Percentiles rank a stretch among this genome's conserved stretches.
phyloP scores from a whole-genome alignment of 2,113 vertebrate genomes.

The Callospermophilus lateralis region DNA sequence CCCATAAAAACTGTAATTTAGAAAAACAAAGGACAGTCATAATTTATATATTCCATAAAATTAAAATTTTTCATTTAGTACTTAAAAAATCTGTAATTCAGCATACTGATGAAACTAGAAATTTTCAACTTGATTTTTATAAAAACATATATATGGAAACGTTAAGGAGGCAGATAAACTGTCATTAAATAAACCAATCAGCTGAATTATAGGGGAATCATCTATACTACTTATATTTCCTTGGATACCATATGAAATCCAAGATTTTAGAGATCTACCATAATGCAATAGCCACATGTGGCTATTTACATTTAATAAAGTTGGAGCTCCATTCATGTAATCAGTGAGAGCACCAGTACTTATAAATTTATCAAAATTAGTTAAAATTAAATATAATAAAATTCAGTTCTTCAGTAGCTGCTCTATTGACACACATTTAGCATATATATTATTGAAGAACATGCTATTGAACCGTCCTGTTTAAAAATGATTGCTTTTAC shows the following conservation, averaged over 20 bases:
- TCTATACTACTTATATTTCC: not conserved
- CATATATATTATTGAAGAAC: not conserved
- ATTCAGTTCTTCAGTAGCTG: not conserved
- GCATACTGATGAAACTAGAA: not conserved
- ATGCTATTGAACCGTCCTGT: not conserved
- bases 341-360: too few relatives aligned
- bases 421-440: not conserved
- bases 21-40: too few relatives aligned
- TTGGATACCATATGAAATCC: not conserved
- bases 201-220: not conserved
- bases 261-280: not conserved
- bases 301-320: conserved; percentile 22
- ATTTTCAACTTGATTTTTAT: not conserved
- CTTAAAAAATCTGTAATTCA: not conserved
- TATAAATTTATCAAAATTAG: not conserved
- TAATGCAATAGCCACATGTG: not conserved
- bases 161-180: not conserved
- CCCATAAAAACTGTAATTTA: not conserved
- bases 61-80: too few relatives aligned
- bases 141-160: not conserved
- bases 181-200: not conserved
- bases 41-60: too few relatives aligned
- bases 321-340: too few relatives aligned
- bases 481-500: conserved; percentile 6
- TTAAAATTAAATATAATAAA: conserved; percentile 47